Evolutionary conservation across 2,888 invertebrate species (phyloP), one percentile per base, ranked within the genome.

Genomic region (Microctonus hyperodae): DNA sequence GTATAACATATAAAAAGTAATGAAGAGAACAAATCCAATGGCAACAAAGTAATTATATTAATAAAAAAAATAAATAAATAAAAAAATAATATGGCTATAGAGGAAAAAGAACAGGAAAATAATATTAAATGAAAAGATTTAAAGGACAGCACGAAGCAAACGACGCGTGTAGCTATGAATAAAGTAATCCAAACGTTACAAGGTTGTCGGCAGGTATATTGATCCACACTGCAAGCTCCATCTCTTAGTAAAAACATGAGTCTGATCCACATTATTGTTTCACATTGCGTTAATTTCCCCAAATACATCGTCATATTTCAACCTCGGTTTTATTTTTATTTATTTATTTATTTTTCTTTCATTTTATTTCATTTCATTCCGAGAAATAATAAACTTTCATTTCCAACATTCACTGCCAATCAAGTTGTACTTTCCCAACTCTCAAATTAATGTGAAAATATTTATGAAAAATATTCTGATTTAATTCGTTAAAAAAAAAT

Each of bases 181-280:
- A 79, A 78, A 76, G 74, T 77, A 78, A 79, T 79, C 74, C 76
- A 76, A 78, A 78, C 76, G 70, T 79, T 78, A 78, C 75, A 73
- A 75, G 75, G 76, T 75, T 76, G 78, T 73, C 71, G 73, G 75
- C 77, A 76, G 73, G 75, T 79, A 79, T 80, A 80, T 80, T 80
- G 80, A 80, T 80, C 80, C 77, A 22, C 74, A 72, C 74, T 73
- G 74, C 75, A 73, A 71, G 74, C 76, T 73, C 70, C 74, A 73
- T 75, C 77, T 78, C 74, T 64, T 66, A 58, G 67, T 68, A 68
- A 73, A 75, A 73, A 69, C 73, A 70, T 70, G 70, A 69, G 67
- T 72, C 66, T 69, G 57, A 59, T 60, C 62, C 66, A 70, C 67
- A 31, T 33, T 33, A 50, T 61, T 60, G 28, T 6, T 22, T 50